Evolutionary conservation across 2,888 invertebrate genomes (phyloP).

Genomic region (Lochmaea crataegi): DNA sequence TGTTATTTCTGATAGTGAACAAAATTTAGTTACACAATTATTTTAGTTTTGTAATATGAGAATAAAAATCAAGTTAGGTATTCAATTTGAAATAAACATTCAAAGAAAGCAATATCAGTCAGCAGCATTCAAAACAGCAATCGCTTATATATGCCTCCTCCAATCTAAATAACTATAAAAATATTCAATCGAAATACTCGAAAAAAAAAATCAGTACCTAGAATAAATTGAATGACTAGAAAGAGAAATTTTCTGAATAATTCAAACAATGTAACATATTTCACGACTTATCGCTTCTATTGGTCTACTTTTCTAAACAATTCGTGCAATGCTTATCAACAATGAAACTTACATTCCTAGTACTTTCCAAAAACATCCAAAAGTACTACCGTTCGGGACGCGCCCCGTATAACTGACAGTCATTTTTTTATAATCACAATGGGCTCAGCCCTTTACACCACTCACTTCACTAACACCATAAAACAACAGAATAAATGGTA

Average conservation of each 20-base stretch:
- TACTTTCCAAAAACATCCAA: conserved; percentile 89
- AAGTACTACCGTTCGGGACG: conserved; percentile 92
- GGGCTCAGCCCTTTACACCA: conserved; percentile 42
- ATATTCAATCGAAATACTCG: neutral
- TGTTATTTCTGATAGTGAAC: too few species aligned
- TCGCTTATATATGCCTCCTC: too few species aligned
- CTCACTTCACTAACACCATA: conserved; percentile 45
- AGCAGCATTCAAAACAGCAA: too few species aligned
- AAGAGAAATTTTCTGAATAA: conserved; percentile 17
- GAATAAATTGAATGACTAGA: neutral
- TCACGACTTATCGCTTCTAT: conserved; percentile 20
- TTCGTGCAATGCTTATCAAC: conserved; percentile 22
- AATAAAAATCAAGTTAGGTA: too few species aligned
- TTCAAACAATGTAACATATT: conserved; percentile 18
- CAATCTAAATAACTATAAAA: too few species aligned
- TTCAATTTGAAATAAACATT: too few species aligned
- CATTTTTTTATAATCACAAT: conserved; percentile 67
- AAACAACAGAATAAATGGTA: conserved; percentile 18
- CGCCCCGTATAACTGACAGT: conserved; percentile 91
- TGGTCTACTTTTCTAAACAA: conserved; percentile 24
- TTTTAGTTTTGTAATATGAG: too few species aligned
- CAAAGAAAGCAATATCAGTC: too few species aligned
- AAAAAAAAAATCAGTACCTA: conserved; percentile 1
- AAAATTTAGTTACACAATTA: too few species aligned
- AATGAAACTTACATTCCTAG: conserved; percentile 58